These are phyloP conservation scores for Hirtodrosophila trivittata DNA, from an alignment of 2,888 invertebrate genomes.

Conservation along the genomic window DNA sequence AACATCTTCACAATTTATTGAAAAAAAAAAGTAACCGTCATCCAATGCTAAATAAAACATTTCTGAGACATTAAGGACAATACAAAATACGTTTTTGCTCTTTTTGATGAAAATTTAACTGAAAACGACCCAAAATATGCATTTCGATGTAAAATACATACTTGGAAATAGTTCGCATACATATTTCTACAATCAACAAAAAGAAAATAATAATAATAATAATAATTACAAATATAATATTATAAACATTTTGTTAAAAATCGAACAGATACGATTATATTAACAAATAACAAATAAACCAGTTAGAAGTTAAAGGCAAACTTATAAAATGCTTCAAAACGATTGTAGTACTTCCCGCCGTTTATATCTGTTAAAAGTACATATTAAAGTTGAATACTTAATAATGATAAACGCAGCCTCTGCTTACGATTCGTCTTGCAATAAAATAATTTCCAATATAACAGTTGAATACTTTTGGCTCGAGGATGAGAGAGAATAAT, in stretches of 20 bases:
- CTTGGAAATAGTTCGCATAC: constrained; percentile 46
- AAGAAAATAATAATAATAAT: constrained; percentile 37
- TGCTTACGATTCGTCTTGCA: constrained; percentile 65
- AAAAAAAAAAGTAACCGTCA: constrained; percentile 28
- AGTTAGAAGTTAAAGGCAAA: constrained; percentile 14
- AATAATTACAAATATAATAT: constrained; percentile 8
- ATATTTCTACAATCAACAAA: constrained; percentile 73
- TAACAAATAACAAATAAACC: constrained; percentile 26
- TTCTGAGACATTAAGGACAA: constrained; percentile 76
- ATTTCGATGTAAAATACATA: constrained; percentile 47
- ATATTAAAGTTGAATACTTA: constrained; percentile 42
- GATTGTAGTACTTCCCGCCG: constrained; percentile 80
- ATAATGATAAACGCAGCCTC: constrained; percentile 44
- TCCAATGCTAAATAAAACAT: constrained; percentile 51
- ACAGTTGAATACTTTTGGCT: constrained; percentile 31
- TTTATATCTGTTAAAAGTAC: constrained; percentile 65
- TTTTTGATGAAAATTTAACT: constrained; percentile 59
- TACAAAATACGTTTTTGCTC: constrained; percentile 67
- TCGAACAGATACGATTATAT: constrained; percentile 61
- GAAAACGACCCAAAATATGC: constrained; percentile 34
- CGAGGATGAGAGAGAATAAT: constrained; percentile 12
- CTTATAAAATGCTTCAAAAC: constrained; percentile 62
- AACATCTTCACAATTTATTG: constrained; percentile 28
- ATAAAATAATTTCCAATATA: constrained; percentile 61
- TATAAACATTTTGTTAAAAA: constrained; percentile 65